These are phyloP conservation scores for Ceratosolen solmsi DNA, from an alignment of 1,140 invertebrate genomes.

Conservation along the genomic window DNA sequence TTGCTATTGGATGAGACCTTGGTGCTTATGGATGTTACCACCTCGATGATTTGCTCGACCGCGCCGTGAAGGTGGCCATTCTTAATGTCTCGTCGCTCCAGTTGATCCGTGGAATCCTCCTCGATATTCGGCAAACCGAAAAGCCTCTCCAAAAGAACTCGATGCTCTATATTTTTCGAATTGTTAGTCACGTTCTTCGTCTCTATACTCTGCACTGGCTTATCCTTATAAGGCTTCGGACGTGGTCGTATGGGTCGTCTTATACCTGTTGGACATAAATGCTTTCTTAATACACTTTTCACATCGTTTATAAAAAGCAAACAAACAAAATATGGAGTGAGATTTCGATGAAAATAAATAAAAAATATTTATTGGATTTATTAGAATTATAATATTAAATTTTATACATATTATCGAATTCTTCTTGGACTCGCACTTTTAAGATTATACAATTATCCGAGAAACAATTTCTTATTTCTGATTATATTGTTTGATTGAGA, in stretches of 20 bases:
- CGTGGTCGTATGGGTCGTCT: constrained; percentile 65
- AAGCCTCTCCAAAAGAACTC: constrained; percentile 59
- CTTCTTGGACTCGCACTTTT: too few species aligned
- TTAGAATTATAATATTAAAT: too few species aligned
- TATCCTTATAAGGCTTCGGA: constrained; percentile 60
- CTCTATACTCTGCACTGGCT: constrained; percentile 27
- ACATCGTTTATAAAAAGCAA: too few species aligned
- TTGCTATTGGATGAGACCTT: constrained; percentile 66
- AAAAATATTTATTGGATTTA: too few species aligned
- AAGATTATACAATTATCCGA: too few species aligned
- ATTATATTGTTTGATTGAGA: too few species aligned
- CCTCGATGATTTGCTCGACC: constrained; percentile 68
- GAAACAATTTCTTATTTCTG: too few species aligned
- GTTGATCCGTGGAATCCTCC: not conserved
- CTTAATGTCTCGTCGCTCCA: not conserved
- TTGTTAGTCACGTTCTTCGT: constrained; percentile 12
- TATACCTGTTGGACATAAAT: constrained; percentile 50
- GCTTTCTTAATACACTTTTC: too few species aligned
- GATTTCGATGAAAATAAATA: too few species aligned
- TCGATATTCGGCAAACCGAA: constrained; percentile 55
- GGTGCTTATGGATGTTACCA: constrained; percentile 70
- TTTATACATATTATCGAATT: too few species aligned
- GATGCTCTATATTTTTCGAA: constrained; percentile 50
- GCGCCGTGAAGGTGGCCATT: constrained; percentile 28
- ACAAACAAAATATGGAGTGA: too few species aligned